phyloP scores from a whole-genome alignment of 2,888 invertebrate genomes.

The Teleogryllus oceanicus region DNA sequence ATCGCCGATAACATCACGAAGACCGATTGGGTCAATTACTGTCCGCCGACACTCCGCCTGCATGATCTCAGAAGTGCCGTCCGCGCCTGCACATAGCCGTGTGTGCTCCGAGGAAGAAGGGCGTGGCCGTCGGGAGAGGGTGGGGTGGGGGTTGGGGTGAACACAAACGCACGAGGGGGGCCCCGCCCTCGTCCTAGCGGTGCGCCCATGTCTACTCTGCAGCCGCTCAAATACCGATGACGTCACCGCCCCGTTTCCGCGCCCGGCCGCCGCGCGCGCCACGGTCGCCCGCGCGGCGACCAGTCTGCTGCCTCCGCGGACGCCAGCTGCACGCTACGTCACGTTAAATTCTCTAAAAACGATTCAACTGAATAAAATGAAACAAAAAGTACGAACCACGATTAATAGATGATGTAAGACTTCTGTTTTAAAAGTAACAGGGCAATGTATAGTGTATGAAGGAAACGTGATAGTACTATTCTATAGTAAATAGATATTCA shows the following conservation, averaged over 20 bases:
- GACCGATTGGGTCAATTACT: background rate
- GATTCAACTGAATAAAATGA: constrained; percentile 2
- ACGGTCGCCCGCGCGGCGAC: background rate
- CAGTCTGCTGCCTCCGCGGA: background rate
- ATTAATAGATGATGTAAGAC: constrained; percentile 2
- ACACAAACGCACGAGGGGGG: background rate
- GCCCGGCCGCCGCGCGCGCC: background rate
- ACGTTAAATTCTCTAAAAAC: background rate
- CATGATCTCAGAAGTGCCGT: background rate
- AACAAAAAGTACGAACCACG: background rate
- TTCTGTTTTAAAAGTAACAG: background rate
- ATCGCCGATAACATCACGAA: background rate
- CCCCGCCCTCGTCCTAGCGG: background rate
- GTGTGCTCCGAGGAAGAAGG: background rate
- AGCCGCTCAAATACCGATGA: background rate
- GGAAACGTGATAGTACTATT: background rate
- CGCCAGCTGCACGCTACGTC: background rate
- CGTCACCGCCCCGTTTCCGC: background rate
- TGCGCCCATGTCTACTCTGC: background rate
- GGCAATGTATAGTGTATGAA: background rate
- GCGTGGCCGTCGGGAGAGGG: background rate
- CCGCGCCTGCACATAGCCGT: background rate
- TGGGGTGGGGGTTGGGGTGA: too few relatives aligned
- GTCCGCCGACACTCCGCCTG: background rate
- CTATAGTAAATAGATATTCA: background rate